These are phyloP conservation scores for Morpho deidamia DNA, from an alignment of 2,888 invertebrate species.

Conservation along the genomic window DNA sequence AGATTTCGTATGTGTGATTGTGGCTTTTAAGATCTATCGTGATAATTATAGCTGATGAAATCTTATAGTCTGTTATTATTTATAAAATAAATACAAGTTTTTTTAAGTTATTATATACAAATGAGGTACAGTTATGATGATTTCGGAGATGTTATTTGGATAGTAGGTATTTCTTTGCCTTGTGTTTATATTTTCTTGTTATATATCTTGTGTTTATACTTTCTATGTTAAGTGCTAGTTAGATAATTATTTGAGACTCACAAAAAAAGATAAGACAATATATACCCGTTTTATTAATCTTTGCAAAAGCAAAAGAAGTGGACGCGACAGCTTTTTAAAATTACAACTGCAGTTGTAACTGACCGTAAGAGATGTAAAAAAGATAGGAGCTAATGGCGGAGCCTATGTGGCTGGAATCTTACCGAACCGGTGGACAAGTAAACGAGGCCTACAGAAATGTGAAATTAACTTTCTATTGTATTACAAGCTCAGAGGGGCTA, in stretches of 20 bases:
- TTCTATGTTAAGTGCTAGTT: too few relatives aligned
- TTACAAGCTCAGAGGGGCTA: slow-evolving; percentile 16
- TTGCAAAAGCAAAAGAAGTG: too few relatives aligned
- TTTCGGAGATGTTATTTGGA: neutral
- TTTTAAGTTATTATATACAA: neutral
- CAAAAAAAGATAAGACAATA: too few relatives aligned
- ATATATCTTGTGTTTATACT: too few relatives aligned
- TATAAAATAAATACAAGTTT: neutral
- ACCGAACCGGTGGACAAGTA: slow-evolving; percentile 24
- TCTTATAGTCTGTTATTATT: too few relatives aligned
- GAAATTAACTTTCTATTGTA: slow-evolving; percentile 26
- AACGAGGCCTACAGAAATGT: slow-evolving; percentile 17
- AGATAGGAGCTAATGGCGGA: slow-evolving; percentile 2
- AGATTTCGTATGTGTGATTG: neutral
- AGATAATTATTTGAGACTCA: too few relatives aligned
- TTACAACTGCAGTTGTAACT: neutral
- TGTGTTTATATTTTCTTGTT: too few relatives aligned
- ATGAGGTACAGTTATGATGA: neutral
- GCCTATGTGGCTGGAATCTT: slow-evolving; percentile 21
- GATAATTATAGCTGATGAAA: too few relatives aligned
- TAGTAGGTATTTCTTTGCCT: too few relatives aligned
- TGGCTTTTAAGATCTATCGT: neutral
- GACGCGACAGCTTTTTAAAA: neutral
- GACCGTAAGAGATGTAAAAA: slow-evolving; percentile 8
- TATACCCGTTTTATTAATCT: too few relatives aligned